These are phyloP conservation scores for Cyclophora punctaria DNA, from an alignment of 2,888 invertebrate species.

Conservation along the genomic window DNA sequence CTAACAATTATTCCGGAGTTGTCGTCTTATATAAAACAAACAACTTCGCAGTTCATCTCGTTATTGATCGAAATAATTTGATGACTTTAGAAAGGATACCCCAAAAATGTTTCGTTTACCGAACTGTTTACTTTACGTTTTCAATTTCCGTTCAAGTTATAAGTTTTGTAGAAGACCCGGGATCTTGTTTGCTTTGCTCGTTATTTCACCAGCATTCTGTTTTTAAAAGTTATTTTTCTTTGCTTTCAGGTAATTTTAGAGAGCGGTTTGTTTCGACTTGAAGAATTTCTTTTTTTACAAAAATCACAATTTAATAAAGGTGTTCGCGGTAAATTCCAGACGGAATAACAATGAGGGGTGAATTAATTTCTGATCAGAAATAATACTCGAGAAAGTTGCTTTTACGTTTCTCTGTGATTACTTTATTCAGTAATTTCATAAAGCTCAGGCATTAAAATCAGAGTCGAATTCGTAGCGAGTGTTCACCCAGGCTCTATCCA, in stretches of 20 bases:
- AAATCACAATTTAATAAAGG: background rate
- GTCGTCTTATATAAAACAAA: too few species aligned
- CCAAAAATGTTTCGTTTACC: slow-evolving; percentile 13
- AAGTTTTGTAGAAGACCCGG: slow-evolving; percentile 17
- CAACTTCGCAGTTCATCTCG: background rate
- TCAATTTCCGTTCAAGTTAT: slow-evolving; percentile 35
- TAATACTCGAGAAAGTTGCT: slow-evolving; percentile 1
- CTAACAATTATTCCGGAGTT: too few species aligned
- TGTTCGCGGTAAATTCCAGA: background rate
- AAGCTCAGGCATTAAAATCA: too few species aligned
- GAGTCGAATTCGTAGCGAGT: too few species aligned
- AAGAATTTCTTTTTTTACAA: background rate
- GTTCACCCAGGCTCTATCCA: too few species aligned
- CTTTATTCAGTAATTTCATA: too few species aligned
- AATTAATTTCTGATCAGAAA: background rate
- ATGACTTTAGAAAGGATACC: slow-evolving; percentile 18
- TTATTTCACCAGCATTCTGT: slow-evolving; percentile 7
- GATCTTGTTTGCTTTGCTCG: slow-evolving; percentile 22
- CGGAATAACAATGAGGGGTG: background rate
- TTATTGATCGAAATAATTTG: slow-evolving; percentile 5
- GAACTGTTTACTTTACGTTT: slow-evolving; percentile 30
- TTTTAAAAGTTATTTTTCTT: slow-evolving; percentile 9
- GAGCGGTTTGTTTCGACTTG: background rate
- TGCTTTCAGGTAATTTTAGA: slow-evolving; percentile 18
- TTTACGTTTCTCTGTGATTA: background rate